phyloP scores from a whole-genome alignment of 2,113 vertebrate species.

The Dicentrarchus labrax region DNA sequence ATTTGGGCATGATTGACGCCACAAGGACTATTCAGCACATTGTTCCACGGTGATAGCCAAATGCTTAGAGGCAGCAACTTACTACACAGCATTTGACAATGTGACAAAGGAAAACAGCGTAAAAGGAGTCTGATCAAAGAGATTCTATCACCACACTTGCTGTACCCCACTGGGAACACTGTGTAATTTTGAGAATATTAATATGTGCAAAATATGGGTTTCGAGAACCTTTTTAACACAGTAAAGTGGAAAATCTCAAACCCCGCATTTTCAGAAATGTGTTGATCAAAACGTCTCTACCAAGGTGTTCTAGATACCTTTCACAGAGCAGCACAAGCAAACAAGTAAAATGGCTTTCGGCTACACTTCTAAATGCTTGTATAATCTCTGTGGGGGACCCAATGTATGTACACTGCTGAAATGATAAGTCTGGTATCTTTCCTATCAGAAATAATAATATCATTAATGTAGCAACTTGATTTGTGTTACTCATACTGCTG shows the following conservation, averaged over 20 bases:
- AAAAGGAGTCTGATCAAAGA: slow-evolving; percentile 42
- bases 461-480: background rate
- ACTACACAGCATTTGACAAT: slow-evolving; percentile 22
- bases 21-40: background rate
- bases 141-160: slow-evolving; percentile 27
- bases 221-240: slow-evolving; percentile 8
- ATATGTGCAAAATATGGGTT: slow-evolving; percentile 21
- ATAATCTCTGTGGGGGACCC: background rate
- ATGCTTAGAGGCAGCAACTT: slow-evolving; percentile 27
- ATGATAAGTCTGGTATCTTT: no score
- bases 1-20: slow-evolving; percentile 11
- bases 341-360: background rate
- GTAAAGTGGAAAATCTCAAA: background rate
- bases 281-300: background rate
- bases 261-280: background rate
- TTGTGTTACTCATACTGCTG: background rate
- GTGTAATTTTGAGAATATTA: slow-evolving; percentile 24
- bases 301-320: background rate
- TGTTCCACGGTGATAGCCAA: slow-evolving; percentile 30
- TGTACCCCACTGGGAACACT: slow-evolving; percentile 18
- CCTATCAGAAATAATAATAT: background rate
- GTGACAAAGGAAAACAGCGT: slow-evolving; percentile 43
- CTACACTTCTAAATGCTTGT: background rate
- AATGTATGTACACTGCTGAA: background rate
- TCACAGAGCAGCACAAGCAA: background rate